phyloP scores from a whole-genome alignment of 2,797 vertebrate genomes.

The Mionectes olivaceus region DNA sequence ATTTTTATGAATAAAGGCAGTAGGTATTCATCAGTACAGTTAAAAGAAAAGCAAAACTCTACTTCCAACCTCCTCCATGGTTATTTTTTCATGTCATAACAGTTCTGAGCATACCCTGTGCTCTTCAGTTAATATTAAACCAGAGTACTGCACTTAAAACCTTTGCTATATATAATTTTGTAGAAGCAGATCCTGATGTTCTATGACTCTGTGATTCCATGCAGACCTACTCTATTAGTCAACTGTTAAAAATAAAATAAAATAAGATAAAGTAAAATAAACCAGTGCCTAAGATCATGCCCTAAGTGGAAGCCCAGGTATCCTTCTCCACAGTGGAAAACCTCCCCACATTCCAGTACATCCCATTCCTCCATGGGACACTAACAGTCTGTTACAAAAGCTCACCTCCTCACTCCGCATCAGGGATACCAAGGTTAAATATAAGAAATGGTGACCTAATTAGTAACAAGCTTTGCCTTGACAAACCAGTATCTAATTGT shows the following conservation, averaged over 20 bases:
- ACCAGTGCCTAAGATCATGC: neutral
- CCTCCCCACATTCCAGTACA: neutral
- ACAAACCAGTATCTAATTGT: neutral
- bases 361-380: neutral
- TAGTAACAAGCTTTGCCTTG: neutral
- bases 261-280: neutral
- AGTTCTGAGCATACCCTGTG: neutral
- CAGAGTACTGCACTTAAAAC: neutral
- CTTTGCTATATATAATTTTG: neutral
- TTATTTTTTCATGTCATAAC: neutral
- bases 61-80: neutral
- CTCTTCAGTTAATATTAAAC: neutral
- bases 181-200: neutral
- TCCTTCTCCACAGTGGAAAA: neutral
- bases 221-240: neutral
- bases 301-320: accelerated
- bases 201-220: neutral
- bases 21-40: neutral
- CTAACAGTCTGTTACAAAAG: neutral
- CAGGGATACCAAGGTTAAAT: neutral
- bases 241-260: neutral
- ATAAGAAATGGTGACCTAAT: neutral
- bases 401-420: neutral
- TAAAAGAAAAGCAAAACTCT: neutral
- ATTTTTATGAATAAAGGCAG: neutral